Evolutionary conservation across 2,113 vertebrate species (phyloP), one percentile per base, ranked within the genome.

Genomic region (Chloropsis cyanopogon): DNA sequence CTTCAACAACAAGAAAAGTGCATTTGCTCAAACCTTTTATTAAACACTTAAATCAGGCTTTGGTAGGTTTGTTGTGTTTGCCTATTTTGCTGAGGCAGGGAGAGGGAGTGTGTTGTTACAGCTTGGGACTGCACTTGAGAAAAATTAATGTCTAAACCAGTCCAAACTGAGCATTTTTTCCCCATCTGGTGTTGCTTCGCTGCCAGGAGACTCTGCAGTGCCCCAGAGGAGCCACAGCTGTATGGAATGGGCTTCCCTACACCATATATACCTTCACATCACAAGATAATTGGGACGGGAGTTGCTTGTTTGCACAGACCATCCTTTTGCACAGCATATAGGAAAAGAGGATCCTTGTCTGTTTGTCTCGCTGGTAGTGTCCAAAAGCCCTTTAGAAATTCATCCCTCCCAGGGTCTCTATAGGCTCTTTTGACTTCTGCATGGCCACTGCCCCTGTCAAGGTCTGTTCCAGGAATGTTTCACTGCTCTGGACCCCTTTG

Each of bases 211-310:
- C 25, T 57, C 44, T 65, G 46, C n/a, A 3, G 69, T 64, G 31
- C 75, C 66, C 14, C 82, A 10, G 87, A 63, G 81, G 16, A 78
- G 33, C 73, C 33, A 16, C 6, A 37, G 56, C 23, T 24, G 1
- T 4, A 11, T 1, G 37, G n/a, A 26, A 42, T 73, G 75, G 28
- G 22, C 42, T 69, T 54, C 46, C 68, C 47, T 63, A 23, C 4
- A 25, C 60, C 26, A 9, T 4, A 4, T 17, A 6, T 2, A 15
- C 37, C 59, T 35, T 54, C 68, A 9, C 6, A 3, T 7, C 9
- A 24, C 37, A 20, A 24, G 39, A 21, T n/a, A 1, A 9, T 33
- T 0, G 1, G 26, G 18, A 33, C 13, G 23, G 37, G 26, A 28
- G 7, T 15, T 73, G 60, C 31, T 44, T 88, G 83, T 47, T n/a